Conservation (phyloP, 2,797 vertebrate genomes). For the Megaceryle alcyon region DNA sequence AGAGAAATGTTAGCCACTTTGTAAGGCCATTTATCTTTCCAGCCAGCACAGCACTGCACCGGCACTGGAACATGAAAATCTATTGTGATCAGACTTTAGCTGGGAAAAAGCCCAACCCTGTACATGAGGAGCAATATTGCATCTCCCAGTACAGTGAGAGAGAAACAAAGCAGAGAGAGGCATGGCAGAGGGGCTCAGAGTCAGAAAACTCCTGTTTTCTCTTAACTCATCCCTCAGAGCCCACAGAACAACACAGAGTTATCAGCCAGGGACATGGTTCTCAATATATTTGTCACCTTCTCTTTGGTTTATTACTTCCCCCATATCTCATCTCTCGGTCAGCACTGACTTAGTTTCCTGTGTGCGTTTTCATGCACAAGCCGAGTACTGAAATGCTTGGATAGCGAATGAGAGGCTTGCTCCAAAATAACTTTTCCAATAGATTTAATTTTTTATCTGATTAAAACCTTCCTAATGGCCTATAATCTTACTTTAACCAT, state of each 20-base stretch:
- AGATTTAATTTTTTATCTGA: neutral
- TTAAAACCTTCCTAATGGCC: neutral
- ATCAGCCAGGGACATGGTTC: neutral
- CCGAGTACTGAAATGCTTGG: neutral
- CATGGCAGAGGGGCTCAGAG: neutral
- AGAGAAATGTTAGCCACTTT: neutral
- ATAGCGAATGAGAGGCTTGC: neutral
- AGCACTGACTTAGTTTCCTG: neutral
- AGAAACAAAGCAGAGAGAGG: neutral
- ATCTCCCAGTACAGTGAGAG: fast-evolving
- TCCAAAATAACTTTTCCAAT: neutral
- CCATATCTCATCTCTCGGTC: neutral
- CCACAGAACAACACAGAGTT: neutral
- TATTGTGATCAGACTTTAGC: neutral
- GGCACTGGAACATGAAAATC: neutral
- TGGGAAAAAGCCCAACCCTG: neutral
- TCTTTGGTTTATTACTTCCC: neutral
- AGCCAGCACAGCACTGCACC: neutral
- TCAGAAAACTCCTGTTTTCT: fast-evolving
- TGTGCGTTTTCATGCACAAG: neutral
- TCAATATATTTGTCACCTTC: neutral
- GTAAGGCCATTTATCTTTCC: neutral
- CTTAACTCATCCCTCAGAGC: neutral
- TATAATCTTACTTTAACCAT: neutral
- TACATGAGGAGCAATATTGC: fast-evolving